Conservation (phyloP, 2,888 invertebrate species). For the Galerucella pusilla region DNA sequence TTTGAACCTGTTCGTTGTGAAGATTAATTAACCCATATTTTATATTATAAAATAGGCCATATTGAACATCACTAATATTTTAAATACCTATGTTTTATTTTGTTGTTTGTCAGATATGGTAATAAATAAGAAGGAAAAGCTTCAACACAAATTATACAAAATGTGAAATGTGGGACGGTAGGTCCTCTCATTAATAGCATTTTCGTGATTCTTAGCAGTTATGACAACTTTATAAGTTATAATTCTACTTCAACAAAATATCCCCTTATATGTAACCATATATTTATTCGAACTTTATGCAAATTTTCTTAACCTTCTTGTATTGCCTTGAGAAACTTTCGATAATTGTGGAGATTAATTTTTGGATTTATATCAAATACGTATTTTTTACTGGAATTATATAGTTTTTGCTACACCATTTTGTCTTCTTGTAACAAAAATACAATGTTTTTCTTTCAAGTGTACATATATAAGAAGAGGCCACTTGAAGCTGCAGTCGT, state of each 20-base stretch:
- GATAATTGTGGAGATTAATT: not conserved
- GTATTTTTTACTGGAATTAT: not conserved
- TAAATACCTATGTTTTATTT: not conserved
- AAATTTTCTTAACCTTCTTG: not conserved
- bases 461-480: no score
- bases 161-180: slow-evolving; percentile 2
- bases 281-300: not conserved
- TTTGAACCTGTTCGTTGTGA: no score
- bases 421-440: not conserved
- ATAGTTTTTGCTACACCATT: no score
- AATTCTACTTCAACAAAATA: slow-evolving; percentile 10
- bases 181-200: slow-evolving; percentile 12
- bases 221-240: slow-evolving; percentile 15
- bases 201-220: slow-evolving; percentile 7
- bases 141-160: not conserved
- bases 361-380: not conserved
- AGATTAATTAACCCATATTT: no score
- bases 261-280: not conserved
- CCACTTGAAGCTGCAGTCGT: no score
- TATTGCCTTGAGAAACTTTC: not conserved
- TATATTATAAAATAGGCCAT: no score
- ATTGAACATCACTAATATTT: no score
- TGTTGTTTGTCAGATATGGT: not conserved
- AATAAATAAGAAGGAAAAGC: not conserved
- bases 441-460: not conserved